These are phyloP conservation scores for Leiothrix lutea DNA, from an alignment of 2,113 vertebrate species.

Conservation along the genomic window DNA sequence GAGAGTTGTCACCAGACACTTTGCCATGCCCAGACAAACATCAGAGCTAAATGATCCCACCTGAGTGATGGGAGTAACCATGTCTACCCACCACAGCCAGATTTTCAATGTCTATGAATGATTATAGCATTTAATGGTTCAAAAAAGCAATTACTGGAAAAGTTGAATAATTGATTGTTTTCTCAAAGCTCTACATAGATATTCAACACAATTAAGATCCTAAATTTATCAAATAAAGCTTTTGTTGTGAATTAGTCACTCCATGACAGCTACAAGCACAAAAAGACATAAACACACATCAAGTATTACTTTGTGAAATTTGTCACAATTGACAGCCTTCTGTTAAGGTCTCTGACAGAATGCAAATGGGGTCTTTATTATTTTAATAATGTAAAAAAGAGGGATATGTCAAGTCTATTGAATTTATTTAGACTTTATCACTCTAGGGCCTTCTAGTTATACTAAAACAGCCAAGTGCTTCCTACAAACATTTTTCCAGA, in stretches of 20 bases:
- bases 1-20: not conserved
- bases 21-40: not conserved
- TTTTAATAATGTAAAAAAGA: conserved; percentile 2
- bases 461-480: not conserved
- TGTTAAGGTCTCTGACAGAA: conserved; percentile 17
- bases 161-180: not conserved
- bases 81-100: not conserved
- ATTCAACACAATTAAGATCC: not conserved
- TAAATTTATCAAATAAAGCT: not conserved
- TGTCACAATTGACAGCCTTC: conserved; percentile 36
- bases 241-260: not conserved
- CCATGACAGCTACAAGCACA: not conserved
- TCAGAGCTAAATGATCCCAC: not conserved
- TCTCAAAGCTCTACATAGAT: not conserved
- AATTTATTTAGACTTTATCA: conserved; percentile 5
- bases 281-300: not conserved
- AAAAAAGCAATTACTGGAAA: not conserved
- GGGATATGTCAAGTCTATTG: not conserved
- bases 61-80: not conserved
- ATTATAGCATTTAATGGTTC: not conserved
- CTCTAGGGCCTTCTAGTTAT: not conserved
- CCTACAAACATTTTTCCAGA: not conserved
- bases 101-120: not conserved
- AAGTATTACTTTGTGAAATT: conserved; percentile 1
- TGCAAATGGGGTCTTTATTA: not conserved